Base-by-base conservation (phyloP, 2,113 vertebrate genomes). In the Microcebus ravelobensis region DNA sequence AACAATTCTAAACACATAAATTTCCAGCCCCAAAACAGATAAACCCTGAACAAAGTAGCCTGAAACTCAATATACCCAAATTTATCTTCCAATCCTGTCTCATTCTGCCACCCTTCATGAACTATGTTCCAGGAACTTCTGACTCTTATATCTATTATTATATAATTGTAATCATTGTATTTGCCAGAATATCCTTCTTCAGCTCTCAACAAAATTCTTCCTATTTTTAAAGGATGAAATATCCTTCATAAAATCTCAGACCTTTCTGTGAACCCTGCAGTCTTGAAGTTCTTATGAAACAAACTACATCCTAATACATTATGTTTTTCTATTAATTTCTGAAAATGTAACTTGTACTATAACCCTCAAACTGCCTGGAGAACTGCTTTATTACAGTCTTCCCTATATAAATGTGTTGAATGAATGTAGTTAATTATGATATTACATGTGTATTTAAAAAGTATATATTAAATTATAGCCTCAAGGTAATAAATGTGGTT, bases 1-100 rank as follows among this genome's bases (percentile, higher is more conserved):
- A 89, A 29, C 21, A 91, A 91, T 65, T 73, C 20, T 63, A 77
- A 95, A 85, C 23, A 79, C 36, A 91, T 50, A 10, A 50, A 95
- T 45, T 80, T 65, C 57, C 29, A 91, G 31, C 57, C 29, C 36
- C 71, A 68, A 87, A 71, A 93, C 12, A 36, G 31, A 55, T 81
- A 48, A 80, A 59, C 15, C 12, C 65, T 42, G 25, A 93, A 68
- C 59, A 67, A 93, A 36, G 8, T 8, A 81, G n/a, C 8, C 57
- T 61, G 15, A 34, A 36, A 70, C 36, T 67, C 21, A 55, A 20
- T 36, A 95, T 42, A 8, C 87, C 34, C 34, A 50, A 63, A 77
- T 65, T 48, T 77, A 77, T 20, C 34, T 50, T 65, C 57, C 21
- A 65, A 65, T 14, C 73, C 39, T 80, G 61, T 55, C 27, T 79